Evolutionary conservation across 2,888 invertebrate species (phyloP).

Genomic region (Melinopterus prodromus): DNA sequence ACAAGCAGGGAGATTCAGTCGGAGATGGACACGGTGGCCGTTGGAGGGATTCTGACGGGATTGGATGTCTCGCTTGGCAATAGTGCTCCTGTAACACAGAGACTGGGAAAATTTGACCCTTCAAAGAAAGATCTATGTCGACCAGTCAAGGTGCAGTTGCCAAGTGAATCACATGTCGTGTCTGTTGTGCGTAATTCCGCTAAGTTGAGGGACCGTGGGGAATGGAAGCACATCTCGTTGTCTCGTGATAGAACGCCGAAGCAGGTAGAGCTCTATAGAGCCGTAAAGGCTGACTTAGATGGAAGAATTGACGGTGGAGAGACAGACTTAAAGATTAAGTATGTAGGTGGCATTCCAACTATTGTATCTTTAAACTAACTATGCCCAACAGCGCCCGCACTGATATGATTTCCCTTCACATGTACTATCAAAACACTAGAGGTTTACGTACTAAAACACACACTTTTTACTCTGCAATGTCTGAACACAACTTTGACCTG

Average conservation of each 20-base stretch:
- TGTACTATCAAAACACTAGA: background rate
- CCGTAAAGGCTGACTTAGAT: constrained; percentile 8
- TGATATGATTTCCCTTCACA: background rate
- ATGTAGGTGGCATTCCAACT: constrained; percentile 16
- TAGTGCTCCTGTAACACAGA: background rate
- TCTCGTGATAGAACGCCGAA: constrained; percentile 10
- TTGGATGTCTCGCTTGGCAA: too few species aligned
- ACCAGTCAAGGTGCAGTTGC: constrained; percentile 13
- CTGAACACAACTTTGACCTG: background rate
- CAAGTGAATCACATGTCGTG: background rate
- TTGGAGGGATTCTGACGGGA: too few species aligned
- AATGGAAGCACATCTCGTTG: background rate
- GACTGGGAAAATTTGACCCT: background rate
- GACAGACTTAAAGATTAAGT: constrained; percentile 16
- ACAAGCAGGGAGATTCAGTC: too few species aligned
- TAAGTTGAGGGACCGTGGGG: background rate
- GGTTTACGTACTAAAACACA: background rate
- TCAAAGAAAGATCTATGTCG: background rate
- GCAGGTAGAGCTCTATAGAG: constrained; percentile 8
- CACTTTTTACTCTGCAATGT: background rate
- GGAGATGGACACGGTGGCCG: too few species aligned
- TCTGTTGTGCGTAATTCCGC: background rate
- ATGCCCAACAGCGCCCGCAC: background rate
- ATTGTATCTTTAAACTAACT: constrained; percentile 18
- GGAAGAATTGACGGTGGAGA: constrained; percentile 14